These are phyloP conservation scores for Passer domesticus DNA, from an alignment of 2,113 vertebrate species.

Conservation along the genomic window DNA sequence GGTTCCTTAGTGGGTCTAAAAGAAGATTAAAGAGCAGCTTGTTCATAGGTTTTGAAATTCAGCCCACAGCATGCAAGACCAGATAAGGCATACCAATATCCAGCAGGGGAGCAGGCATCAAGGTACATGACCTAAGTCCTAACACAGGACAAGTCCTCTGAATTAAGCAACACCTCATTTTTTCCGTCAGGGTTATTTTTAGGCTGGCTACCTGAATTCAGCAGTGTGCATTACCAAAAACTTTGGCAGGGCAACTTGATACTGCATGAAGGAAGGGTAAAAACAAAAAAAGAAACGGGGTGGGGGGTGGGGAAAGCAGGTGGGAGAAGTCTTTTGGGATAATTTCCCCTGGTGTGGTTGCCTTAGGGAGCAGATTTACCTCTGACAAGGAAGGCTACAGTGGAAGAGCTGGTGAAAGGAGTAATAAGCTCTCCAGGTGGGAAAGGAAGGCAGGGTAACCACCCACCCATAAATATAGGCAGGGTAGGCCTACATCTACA, in stretches of 20 bases:
- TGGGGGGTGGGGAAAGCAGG: neutral
- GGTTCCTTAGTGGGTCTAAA: neutral
- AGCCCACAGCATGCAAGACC: neutral
- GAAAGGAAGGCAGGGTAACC: neutral
- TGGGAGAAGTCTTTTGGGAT: neutral
- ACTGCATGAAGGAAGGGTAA: neutral
- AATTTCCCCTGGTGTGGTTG: neutral
- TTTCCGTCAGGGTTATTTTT: neutral
- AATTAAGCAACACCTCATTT: neutral
- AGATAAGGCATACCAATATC: neutral
- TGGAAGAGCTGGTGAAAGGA: neutral
- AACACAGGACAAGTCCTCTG: neutral
- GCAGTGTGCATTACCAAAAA: neutral
- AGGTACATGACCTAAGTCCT: neutral
- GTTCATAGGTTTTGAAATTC: neutral
- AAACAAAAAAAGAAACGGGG: neutral
- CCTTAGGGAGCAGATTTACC: neutral
- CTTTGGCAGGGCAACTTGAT: neutral
- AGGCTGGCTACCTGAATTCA: neutral
- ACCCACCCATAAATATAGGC: conserved; percentile 10
- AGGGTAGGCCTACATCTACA: neutral
- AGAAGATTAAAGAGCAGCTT: neutral
- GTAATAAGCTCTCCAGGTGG: neutral
- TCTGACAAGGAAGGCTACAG: neutral
- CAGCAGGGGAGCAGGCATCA: neutral